Percentiles rank a stretch among this genome's conserved stretches.
phyloP scores from a whole-genome alignment of 2,797 vertebrate genomes.

The Hippocampus kuda region DNA sequence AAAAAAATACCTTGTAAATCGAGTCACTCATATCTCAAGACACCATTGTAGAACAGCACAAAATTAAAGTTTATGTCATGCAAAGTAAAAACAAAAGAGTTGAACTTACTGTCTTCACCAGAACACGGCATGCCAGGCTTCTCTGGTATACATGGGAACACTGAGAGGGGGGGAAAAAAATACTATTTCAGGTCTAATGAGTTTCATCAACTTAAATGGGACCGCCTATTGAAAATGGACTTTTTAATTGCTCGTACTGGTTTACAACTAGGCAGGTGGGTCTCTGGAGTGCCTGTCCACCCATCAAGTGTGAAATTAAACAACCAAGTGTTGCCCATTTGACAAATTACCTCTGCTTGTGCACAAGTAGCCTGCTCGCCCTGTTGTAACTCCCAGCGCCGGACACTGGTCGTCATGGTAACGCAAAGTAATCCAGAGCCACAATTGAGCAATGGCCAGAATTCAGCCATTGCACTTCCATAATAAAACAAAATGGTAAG shows the following conservation, averaged over 20 bases:
- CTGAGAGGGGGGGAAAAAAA: conserved; percentile 51
- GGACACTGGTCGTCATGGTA: too few species aligned
- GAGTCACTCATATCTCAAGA: too few species aligned
- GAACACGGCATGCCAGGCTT: conserved; percentile 96
- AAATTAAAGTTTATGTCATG: not conserved
- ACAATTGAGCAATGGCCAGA: too few species aligned
- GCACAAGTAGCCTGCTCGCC: too few species aligned
- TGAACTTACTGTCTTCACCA: conserved; percentile 93
- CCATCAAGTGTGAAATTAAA: too few species aligned
- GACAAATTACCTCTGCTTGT: too few species aligned
- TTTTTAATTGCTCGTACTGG: not conserved
- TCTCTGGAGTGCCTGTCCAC: too few species aligned
- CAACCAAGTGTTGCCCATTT: too few species aligned
- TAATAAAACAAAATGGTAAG: not conserved
- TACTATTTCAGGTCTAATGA: conserved; percentile 3
- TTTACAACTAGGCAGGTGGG: not conserved
- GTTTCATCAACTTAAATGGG: not conserved
- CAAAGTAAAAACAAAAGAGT: not conserved
- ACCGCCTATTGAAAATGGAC: not conserved
- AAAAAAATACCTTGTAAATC: too few species aligned
- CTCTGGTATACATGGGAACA: conserved; percentile 92
- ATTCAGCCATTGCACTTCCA: not conserved
- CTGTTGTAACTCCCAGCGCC: too few species aligned
- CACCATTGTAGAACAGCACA: too few species aligned
- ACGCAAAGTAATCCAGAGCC: not conserved